Evolutionary conservation across 2,888 invertebrate species (phyloP).

Genomic region (Drosophila infuscata): DNA sequence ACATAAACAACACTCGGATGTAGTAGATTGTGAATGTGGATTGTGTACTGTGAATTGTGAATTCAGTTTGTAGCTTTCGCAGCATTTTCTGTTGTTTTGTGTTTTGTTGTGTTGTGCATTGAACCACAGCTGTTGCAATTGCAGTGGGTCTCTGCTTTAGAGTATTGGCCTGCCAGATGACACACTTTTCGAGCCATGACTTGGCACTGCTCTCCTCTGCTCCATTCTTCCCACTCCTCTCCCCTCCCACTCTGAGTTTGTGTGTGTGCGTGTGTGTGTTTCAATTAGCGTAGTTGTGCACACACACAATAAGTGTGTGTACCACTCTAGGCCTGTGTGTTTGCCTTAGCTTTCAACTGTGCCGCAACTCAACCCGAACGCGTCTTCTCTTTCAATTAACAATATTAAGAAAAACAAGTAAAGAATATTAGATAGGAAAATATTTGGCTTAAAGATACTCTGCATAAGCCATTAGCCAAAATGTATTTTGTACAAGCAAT

Average conservation of each 20-base stretch:
- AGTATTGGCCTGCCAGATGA: constrained; percentile 38
- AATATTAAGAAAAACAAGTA: constrained; percentile 12
- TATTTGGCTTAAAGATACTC: constrained; percentile 6
- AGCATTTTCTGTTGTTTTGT: constrained; percentile 9
- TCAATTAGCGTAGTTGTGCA: constrained; percentile 39
- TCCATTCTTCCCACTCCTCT: background rate
- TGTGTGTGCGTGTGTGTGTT: constrained; percentile 2
- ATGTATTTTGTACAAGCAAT: background rate
- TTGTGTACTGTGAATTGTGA: constrained; percentile 9
- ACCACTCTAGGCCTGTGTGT: constrained; percentile 13
- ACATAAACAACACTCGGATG: constrained; percentile 18
- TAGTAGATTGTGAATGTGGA: constrained; percentile 20
- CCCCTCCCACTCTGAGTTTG: background rate
- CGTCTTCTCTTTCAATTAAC: constrained; percentile 57
- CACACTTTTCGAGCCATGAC: constrained; percentile 40
- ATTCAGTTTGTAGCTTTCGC: constrained; percentile 7
- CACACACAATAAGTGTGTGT: constrained; percentile 8
- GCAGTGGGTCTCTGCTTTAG: constrained; percentile 6
- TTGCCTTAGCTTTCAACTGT: constrained; percentile 5
- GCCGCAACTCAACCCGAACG: constrained; percentile 1
- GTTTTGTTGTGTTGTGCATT: constrained; percentile 30
- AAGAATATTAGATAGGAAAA: background rate
- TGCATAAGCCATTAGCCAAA: background rate
- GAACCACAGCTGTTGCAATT: constrained; percentile 30
- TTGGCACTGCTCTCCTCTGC: constrained; percentile 1